Conservation (phyloP, 2,113 vertebrate species). For the Oxyura jamaicensis region DNA sequence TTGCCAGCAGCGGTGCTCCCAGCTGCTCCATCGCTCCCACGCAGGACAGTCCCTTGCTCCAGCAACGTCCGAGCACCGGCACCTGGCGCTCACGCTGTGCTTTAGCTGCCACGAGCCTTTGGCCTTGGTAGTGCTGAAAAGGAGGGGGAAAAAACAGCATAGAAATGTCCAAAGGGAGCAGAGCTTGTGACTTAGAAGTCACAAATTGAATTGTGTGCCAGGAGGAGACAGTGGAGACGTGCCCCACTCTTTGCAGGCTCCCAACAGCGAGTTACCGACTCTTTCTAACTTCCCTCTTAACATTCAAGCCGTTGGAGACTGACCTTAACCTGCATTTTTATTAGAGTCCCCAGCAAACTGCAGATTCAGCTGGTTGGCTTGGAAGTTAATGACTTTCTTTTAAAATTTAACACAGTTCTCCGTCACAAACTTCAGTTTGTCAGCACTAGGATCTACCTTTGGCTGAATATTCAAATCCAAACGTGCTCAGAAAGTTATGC, state of each 20-base stretch:
- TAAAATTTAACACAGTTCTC: conserved; percentile 61
- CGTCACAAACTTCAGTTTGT: not conserved
- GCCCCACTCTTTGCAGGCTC: not conserved
- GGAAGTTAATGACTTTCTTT: conserved; percentile 58
- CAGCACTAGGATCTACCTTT: not conserved
- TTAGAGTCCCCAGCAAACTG: not conserved
- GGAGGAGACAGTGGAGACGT: rapidly evolving
- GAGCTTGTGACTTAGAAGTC: not conserved
- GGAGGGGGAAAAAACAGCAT: rapidly evolving
- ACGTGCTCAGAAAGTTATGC: not conserved
- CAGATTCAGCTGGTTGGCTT: conserved; percentile 26
- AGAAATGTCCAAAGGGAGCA: not conserved
- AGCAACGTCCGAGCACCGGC: not conserved
- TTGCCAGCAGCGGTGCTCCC: rapidly evolving
- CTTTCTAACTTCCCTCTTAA: not conserved
- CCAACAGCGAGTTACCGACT: not conserved
- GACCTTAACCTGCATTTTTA: conserved; percentile 27
- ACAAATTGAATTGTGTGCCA: not conserved
- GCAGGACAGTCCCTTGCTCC: not conserved
- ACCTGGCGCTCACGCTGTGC: rapidly evolving
- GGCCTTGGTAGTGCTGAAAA: not conserved
- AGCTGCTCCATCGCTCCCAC: not conserved
- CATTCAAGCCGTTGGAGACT: not conserved
- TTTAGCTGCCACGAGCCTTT: not conserved
- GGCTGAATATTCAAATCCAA: conserved; percentile 14